These are phyloP conservation scores for Trichogramma evanescens DNA, from an alignment of 2,888 invertebrate genomes.

Conservation along the genomic window DNA sequence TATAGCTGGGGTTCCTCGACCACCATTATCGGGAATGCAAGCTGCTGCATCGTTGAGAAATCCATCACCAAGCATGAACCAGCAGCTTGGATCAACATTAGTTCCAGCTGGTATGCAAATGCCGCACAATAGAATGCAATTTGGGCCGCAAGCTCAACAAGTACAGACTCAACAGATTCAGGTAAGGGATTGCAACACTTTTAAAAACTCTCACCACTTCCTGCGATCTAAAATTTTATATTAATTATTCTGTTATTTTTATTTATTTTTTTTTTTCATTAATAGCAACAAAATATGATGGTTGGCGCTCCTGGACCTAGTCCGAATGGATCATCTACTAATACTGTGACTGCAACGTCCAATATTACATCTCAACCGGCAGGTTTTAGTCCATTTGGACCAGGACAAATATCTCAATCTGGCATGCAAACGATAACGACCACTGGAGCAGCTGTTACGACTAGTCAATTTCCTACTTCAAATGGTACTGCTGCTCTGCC, in stretches of 20 bases:
- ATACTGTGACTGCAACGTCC: constrained; percentile 55
- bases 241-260: no score
- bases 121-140: constrained; percentile 24
- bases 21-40: no score
- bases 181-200: constrained; percentile 27
- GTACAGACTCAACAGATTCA: constrained; percentile 39
- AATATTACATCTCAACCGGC: constrained; percentile 54
- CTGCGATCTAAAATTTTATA: no score
- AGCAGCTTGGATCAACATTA: constrained; percentile 34
- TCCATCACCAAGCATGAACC: constrained; percentile 61
- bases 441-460: constrained; percentile 51
- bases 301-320: constrained; percentile 74
- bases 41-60: constrained; percentile 52
- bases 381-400: constrained; percentile 67
- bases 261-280: neutral
- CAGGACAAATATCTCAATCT: constrained; percentile 56
- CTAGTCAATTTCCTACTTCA: constrained; percentile 52
- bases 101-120: constrained; percentile 25
- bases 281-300: constrained; percentile 54
- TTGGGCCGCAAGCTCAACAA: constrained; percentile 35
- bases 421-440: constrained; percentile 54
- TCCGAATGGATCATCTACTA: constrained; percentile 60
- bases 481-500: constrained; percentile 54
- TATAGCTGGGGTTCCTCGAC: no score
- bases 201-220: constrained; percentile 28